phyloP scores from a whole-genome alignment of 2,888 invertebrate genomes.

The Pharmacophagus antenor region DNA sequence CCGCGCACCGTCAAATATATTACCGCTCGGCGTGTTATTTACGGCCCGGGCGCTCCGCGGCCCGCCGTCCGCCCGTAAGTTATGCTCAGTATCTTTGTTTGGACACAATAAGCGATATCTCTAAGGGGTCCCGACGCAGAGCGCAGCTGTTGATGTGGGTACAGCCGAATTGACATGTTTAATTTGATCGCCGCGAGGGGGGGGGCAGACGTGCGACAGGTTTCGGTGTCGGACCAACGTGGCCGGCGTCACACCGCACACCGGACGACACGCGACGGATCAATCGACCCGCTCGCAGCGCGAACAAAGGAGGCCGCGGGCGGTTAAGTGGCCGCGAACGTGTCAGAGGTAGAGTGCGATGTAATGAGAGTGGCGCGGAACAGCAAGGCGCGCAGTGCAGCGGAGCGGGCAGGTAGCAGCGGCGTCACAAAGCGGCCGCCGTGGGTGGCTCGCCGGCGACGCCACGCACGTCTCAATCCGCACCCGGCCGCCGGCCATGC shows the following conservation, averaged over 20 bases:
- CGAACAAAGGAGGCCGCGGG: conserved; percentile 71
- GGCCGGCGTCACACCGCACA: too few species aligned
- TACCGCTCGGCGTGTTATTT: conserved; percentile 80
- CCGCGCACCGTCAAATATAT: conserved; percentile 81
- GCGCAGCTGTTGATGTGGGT: conserved; percentile 81
- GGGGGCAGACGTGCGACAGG: conserved; percentile 72
- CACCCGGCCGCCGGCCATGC: conserved; percentile 73
- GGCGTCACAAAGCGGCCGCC: conserved; percentile 67
- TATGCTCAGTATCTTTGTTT: conserved; percentile 82
- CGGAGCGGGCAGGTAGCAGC: conserved; percentile 48
- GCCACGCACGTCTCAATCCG: conserved; percentile 81
- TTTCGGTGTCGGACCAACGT: conserved; percentile 79
- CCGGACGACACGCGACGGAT: too few species aligned
- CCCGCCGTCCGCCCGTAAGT: conserved; percentile 80
- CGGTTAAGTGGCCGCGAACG: conserved; percentile 72
- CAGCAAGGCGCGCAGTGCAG: conserved; percentile 60
- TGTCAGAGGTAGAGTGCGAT: conserved; percentile 71
- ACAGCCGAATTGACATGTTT: conserved; percentile 79
- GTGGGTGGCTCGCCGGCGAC: conserved; percentile 80
- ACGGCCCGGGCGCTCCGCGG: conserved; percentile 77
- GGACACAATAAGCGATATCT: conserved; percentile 82
- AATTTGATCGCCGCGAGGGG: conserved; percentile 79
- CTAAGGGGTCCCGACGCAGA: conserved; percentile 76
- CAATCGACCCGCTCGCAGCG: too few species aligned
- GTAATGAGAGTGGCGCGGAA: conserved; percentile 77